Base-by-base conservation (phyloP, 2,888 invertebrate genomes). In the Amaurobius ferox region DNA sequence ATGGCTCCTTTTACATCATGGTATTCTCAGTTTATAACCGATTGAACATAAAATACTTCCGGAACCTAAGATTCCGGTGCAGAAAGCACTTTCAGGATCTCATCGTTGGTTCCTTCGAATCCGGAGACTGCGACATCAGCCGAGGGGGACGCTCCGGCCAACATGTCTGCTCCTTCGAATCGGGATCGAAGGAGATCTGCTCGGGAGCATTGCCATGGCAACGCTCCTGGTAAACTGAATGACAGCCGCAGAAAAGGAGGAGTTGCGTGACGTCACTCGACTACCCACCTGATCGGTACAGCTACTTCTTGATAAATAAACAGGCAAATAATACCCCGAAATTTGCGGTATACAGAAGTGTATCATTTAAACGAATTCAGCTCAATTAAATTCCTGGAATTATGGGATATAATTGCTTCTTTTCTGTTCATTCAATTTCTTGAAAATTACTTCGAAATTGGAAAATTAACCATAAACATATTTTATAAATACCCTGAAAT, bases 121-220 rank as follows among this genome's bases (percentile, higher is more conserved):
- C n/a, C 9, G n/a, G n/a, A 11, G 13, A 16, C 16, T 2, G 2
- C 44, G 16, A 11, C n/a, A 2, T 2, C 11, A 44, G 16, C 2
- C 6, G 11, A 9, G 2, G 44, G 44, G n/a, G 29, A 29, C 28
- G 29, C 13, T 13, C 7, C 26, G 32, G 62, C 48, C 44, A 76
- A 77, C 83, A 83, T 77, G 77, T 83, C 83, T 64, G 70, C 71
- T 77, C 16, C 30, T 29, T 71, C 40, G 73, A 66, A 40, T 48
- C 62, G 67, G 44, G 85, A 85, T 85, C 85, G 85, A 85, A 85
- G 78, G 66, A 71, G 78, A 79, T 72, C 73, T 85, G 67, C 85
- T 72, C 78, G 78, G 30, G 61, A 68, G 68, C 44, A 76, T 85
- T 85, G 48, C 78, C 67, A 78, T 72, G 78, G 68, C 29, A 77